phyloP scores from a whole-genome alignment of 2,888 invertebrate species.

The Dicycla oo region DNA sequence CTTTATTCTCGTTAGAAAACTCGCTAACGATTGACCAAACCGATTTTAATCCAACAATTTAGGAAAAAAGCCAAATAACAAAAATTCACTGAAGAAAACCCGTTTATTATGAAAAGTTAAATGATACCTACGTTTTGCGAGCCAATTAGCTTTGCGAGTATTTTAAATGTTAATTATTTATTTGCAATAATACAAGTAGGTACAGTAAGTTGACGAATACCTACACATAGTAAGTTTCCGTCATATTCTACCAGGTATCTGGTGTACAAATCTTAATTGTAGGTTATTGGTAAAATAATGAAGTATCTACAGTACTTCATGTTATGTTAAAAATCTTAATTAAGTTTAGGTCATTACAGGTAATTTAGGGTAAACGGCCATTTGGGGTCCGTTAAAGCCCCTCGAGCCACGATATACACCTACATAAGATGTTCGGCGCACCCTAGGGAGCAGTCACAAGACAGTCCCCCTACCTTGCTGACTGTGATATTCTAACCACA shows the following conservation, averaged over 20 bases:
- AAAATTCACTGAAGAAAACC: not conserved
- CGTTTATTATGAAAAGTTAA: not conserved
- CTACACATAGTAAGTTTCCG: not conserved
- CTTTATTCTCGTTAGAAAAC: constrained; percentile 32
- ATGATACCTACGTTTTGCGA: not conserved
- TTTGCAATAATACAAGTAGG: not conserved
- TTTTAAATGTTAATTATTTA: not conserved
- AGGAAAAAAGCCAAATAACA: not conserved
- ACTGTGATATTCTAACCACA: not conserved
- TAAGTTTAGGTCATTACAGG: constrained; percentile 6
- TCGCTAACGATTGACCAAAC: constrained; percentile 28
- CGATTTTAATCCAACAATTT: not conserved
- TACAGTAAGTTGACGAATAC: not conserved
- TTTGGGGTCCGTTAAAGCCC: constrained; percentile 2
- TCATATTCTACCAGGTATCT: not conserved
- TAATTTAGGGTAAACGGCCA: constrained; percentile 9
- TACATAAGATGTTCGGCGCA: not conserved
- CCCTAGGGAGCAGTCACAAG: constrained; percentile 4
- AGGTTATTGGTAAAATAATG: not conserved
- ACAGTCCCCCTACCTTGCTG: constrained; percentile 1
- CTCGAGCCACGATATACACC: not conserved
- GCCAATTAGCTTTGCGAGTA: not conserved
- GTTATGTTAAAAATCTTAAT: not conserved
- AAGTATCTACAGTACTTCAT: too few species aligned
- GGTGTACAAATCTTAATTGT: too few species aligned